These are phyloP conservation scores for Aurelia aurita DNA, from an alignment of 30 jellyfish, hydroid and myxozoan species.

Conservation along the genomic window DNA sequence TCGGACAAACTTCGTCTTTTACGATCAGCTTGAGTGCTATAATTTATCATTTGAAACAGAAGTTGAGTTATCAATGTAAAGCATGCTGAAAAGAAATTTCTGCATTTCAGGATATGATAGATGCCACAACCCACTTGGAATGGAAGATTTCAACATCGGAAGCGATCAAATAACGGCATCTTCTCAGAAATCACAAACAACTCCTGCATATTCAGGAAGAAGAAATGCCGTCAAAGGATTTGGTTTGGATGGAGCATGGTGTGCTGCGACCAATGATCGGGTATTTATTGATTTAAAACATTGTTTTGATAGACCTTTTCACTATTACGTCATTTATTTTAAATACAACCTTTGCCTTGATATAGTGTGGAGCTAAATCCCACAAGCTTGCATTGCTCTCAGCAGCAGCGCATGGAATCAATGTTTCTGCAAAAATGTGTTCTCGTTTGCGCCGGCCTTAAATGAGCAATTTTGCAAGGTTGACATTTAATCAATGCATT, in stretches of 20 bases:
- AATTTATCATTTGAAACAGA: background rate
- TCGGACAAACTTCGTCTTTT: too few species aligned
- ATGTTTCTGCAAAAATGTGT: background rate
- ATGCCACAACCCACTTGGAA: slow-evolving; percentile 92
- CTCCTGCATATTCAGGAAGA: slow-evolving; percentile 90
- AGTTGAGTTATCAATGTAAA: background rate
- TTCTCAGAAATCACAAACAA: slow-evolving; percentile 64
- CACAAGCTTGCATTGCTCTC: too few species aligned
- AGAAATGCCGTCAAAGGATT: slow-evolving; percentile 61
- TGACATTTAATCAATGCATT: too few species aligned
- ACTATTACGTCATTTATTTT: background rate
- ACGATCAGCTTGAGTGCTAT: too few species aligned
- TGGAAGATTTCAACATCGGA: slow-evolving; percentile 72
- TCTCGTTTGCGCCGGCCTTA: background rate
- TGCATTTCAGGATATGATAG: slow-evolving; percentile 74
- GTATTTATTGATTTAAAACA: background rate
- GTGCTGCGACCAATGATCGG: slow-evolving; percentile 82
- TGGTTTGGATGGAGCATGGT: slow-evolving; percentile 92
- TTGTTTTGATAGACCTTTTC: background rate
- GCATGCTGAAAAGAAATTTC: background rate
- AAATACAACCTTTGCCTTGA: background rate
- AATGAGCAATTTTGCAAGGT: too few species aligned
- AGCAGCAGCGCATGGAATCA: too few species aligned
- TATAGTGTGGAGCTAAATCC: too few species aligned
- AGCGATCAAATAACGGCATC: slow-evolving; percentile 76